phyloP scores from a whole-genome alignment of 2,113 vertebrate species.

The Rallus limicola region DNA sequence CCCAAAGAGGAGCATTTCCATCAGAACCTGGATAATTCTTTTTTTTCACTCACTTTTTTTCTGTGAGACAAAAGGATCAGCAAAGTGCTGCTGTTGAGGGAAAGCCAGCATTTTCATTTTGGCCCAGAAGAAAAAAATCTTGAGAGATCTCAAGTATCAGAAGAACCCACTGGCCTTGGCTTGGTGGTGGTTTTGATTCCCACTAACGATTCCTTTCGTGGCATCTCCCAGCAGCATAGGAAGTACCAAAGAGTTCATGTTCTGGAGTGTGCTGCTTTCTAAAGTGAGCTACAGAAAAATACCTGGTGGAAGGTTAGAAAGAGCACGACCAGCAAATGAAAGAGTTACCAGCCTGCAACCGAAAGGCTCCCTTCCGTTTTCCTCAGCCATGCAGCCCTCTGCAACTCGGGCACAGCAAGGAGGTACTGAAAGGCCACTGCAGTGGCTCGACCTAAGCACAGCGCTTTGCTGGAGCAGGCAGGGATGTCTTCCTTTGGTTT shows the following conservation, averaged over 20 bases:
- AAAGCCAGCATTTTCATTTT: neutral
- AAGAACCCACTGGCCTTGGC: neutral
- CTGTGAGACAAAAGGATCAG: neutral
- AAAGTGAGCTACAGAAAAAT: neutral
- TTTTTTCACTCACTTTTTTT: neutral
- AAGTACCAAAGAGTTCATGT: neutral
- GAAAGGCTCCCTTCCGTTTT: neutral
- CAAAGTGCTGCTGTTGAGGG: neutral
- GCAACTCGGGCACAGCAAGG: rapidly evolving
- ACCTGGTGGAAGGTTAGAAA: neutral
- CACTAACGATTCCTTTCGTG: neutral
- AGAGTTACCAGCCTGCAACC: neutral
- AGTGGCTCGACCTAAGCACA: neutral
- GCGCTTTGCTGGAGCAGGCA: rapidly evolving
- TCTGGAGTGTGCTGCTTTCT: neutral
- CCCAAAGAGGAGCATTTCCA: neutral
- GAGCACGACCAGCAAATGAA: neutral
- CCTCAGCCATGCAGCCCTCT: rapidly evolving
- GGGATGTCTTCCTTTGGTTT: neutral
- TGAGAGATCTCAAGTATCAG: neutral
- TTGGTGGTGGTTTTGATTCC: neutral
- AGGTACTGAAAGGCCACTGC: neutral
- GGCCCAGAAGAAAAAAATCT: neutral
- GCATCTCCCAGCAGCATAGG: neutral
- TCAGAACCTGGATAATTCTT: neutral